Base-by-base conservation (phyloP, 2,888 invertebrate genomes). In the Notodonta dromedarius region DNA sequence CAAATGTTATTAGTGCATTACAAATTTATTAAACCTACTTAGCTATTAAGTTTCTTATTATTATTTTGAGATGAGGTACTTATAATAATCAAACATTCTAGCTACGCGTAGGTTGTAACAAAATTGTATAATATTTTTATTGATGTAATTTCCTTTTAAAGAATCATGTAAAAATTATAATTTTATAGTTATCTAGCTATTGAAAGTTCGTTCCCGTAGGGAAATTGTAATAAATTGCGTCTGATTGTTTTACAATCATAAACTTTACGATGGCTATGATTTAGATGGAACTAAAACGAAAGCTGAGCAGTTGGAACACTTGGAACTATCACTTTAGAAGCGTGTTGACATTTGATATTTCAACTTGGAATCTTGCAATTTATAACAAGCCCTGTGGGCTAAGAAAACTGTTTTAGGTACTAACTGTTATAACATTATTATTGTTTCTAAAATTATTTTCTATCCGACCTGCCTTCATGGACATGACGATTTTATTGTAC, bases 331-430 rank as follows among this genome's bases (percentile, higher is more conserved):
- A 32, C 61, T 54, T 57, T 59, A 58, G 52, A 53, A 6, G 57
- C 24, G 24, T 32, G 11, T 53, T 55, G 52, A 57, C 51, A 42
- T 63, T 60, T 61, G 42, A 54, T 60, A 60, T 57, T 70, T 24
- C 13, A 44, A 24, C 56, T 12, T 16, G 24, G 12, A 24, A 44
- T 5, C 14, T 42, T 16, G n/a, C 42, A 44, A 56, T 56, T 12
- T 24, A 44, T 12, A 42, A 13, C 24, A 24, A 13, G 24, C 32
- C n/a, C 24, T 44, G 42, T 56, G 56, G 24, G 12, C 40, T 54
- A 13, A 39, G 8, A 24, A 24, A 24, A 24, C 2, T 24, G 24
- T 24, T 24, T 2, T 24, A 24, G 24, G 24, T 24, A 24, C 1
- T 24, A 24, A 24, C 24, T 24, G 24, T 24, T 24, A 24, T 24